Evolutionary conservation across 1,140 invertebrate species (phyloP), one percentile per base, ranked within the genome.

Genomic region (Drosophila suzukii): DNA sequence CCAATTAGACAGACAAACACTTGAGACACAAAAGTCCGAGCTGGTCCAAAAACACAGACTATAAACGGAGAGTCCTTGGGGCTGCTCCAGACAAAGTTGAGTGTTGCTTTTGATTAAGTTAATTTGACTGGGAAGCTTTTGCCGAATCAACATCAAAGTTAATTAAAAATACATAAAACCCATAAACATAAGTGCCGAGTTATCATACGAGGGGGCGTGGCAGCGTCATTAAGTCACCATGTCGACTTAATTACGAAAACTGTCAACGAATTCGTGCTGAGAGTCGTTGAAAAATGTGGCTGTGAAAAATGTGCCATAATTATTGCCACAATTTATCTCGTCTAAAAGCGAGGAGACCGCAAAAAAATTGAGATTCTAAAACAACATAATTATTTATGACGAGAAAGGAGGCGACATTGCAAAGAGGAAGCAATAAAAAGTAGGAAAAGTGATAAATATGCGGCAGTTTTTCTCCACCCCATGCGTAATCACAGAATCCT

Each of bases 371-470:
- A 15, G 44, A 44, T 77, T 85, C 81, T 84, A 81, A 86, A 82
- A 86, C 79, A 88, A 89, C 84, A 89, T 88, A 88, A 88, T 88
- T 88, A 88, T 88, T 88, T 88, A 80, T 86, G 84, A 73, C 66
- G 50, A n/a, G n/a, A 59, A 3, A 24, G 49, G 43, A 47, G 55
- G 47, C 72, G 77, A 72, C 78, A 65, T 66, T 61, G 50, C 67
- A 61, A 43, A 41, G 47, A 79, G 77, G 76, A 85, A 81, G 82
- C 66, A 68, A 86, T 86, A 70, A 68, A 78, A 85, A 59, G 51
- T 77, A 44, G 56, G 44, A 58, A 56, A 47, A 70, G 75, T 77
- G 75, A 77, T 77, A 77, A 77, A 77, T 77, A 77, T 62, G 63
- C 74, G 55, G 36, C 54, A 65, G 24, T 55, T 36, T 47, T 38